A percentile compares a stretch with the other conserved stretches of the same genome.
These are phyloP conservation scores for Physeter macrocephalus DNA, from an alignment of 2,113 vertebrate species.

Conservation along the genomic window DNA sequence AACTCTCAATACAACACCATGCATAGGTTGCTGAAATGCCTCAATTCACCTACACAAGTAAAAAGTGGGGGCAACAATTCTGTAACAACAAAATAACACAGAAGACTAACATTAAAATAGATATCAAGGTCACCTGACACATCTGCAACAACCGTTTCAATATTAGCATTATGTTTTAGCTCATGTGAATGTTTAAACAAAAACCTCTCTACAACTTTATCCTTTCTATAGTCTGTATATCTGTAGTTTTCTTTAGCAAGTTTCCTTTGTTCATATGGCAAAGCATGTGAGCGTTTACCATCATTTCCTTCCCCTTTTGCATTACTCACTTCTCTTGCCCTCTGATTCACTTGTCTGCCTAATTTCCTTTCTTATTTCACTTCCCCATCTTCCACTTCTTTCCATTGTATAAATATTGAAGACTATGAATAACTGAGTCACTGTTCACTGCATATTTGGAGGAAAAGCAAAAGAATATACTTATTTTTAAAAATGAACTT, in stretches of 20 bases:
- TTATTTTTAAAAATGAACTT: conserved; percentile 1
- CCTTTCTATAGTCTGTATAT: background rate
- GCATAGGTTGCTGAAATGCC: background rate
- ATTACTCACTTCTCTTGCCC: conserved; percentile 16
- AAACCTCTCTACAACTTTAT: background rate
- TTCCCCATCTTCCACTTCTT: conserved; percentile 36
- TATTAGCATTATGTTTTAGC: background rate
- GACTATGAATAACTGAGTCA: conserved; percentile 25
- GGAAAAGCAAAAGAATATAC: conserved; percentile 8
- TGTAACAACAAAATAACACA: background rate
- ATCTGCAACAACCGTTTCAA: background rate
- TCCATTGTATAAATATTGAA: conserved; percentile 16
- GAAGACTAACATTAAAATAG: background rate
- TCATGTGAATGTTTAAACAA: background rate
- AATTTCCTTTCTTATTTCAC: conserved; percentile 48
- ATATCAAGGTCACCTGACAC: background rate
- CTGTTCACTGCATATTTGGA: background rate
- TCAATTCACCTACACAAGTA: background rate
- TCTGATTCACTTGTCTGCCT: conserved; percentile 44
- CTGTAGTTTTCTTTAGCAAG: background rate
- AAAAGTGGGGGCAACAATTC: background rate
- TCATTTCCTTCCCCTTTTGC: conserved; percentile 48
- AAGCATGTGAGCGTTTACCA: background rate
- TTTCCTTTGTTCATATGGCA: background rate
- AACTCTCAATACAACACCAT: background rate